Evolutionary conservation across 2,888 invertebrate genomes (phyloP).

Genomic region (Chydorus sphaericus): DNA sequence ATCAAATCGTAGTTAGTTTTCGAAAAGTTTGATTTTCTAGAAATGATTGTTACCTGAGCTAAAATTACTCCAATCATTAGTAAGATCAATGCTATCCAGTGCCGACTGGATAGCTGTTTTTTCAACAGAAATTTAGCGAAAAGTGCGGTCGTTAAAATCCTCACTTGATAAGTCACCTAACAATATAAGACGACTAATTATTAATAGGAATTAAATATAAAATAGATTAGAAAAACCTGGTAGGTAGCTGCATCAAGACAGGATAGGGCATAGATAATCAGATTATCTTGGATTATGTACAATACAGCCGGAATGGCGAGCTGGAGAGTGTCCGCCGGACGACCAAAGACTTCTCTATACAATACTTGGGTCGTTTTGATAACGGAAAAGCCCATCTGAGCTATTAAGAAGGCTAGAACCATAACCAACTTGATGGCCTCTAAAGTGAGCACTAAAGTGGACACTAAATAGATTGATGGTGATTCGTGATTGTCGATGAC

Average conservation of each 20-base stretch:
- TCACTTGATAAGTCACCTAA: not conserved
- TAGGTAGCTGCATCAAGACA: conserved; percentile 7
- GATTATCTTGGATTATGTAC: not conserved
- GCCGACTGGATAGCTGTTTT: not conserved
- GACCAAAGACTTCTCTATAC: not conserved
- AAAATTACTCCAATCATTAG: conserved; percentile 5
- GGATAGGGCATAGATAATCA: not conserved
- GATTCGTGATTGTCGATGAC: not conserved
- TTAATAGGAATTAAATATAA: not conserved
- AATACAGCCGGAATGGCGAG: conserved; percentile 1
- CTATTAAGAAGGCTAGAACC: not conserved
- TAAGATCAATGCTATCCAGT: not conserved
- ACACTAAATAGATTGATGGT: not conserved
- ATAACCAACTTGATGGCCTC: not conserved
- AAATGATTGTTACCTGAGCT: not conserved
- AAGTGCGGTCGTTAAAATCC: conserved; percentile 5
- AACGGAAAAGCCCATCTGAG: not conserved
- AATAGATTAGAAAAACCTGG: not conserved
- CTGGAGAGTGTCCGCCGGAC: not conserved
- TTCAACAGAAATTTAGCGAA: not conserved
- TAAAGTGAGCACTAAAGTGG: not conserved
- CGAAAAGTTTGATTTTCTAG: not conserved
- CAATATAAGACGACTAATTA: not conserved
- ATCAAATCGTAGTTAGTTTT: not conserved
- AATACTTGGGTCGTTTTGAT: not conserved